Evolutionary conservation across 2,797 vertebrate species (phyloP).

Genomic region (Rhynchonycteris naso): DNA sequence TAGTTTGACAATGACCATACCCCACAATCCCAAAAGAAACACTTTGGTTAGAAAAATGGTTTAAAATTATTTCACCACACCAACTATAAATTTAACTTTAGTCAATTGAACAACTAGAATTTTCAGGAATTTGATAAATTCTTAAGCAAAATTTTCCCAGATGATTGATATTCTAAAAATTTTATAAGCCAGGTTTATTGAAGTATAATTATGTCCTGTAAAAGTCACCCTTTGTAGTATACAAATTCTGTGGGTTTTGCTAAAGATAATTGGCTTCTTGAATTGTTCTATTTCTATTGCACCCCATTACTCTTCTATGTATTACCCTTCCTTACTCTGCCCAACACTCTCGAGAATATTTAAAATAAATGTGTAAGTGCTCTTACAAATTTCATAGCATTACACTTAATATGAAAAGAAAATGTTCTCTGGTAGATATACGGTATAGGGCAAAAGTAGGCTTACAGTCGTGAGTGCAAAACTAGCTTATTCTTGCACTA

Average conservation of each 20-base stretch:
- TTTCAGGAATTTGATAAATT: background rate
- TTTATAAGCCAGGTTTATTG: background rate
- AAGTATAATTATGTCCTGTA: background rate
- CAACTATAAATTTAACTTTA: constrained; percentile 32
- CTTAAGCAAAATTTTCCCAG: background rate
- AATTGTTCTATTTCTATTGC: background rate
- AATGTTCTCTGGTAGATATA: background rate
- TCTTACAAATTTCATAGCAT: background rate
- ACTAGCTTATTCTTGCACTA: background rate
- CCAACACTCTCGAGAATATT: background rate
- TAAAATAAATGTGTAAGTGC: background rate
- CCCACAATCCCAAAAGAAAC: background rate
- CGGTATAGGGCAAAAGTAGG: background rate
- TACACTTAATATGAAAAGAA: background rate
- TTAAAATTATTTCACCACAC: constrained; percentile 10
- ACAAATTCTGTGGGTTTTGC: background rate
- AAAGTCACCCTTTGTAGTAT: background rate
- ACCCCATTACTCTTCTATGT: background rate
- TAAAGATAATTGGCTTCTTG: background rate
- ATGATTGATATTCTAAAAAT: background rate
- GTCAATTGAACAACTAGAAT: background rate
- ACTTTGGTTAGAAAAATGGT: background rate
- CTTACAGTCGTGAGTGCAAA: background rate
- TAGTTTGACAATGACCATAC: background rate
- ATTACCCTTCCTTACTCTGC: background rate